Evolutionary conservation across 2,797 vertebrate genomes (phyloP).

Genomic region (Poecilia gillii): DNA sequence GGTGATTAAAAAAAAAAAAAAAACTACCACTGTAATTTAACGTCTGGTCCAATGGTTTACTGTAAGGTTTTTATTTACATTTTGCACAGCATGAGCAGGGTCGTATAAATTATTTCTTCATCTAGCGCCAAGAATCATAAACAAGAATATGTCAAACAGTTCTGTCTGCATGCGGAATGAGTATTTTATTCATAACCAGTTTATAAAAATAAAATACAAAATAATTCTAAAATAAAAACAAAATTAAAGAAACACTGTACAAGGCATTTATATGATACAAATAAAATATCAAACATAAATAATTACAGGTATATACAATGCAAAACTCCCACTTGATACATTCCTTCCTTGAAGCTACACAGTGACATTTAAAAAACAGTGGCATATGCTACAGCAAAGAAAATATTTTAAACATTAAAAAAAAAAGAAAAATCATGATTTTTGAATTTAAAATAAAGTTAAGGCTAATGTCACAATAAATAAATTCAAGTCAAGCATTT

Average conservation of each 20-base stretch:
- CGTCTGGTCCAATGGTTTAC: not conserved
- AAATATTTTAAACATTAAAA: conserved; percentile 61
- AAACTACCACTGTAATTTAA: not conserved
- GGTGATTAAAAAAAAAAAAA: not conserved
- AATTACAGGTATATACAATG: conserved; percentile 98
- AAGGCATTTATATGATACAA: conserved; percentile 99
- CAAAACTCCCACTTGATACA: conserved; percentile 76
- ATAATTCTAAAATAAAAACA: conserved; percentile 93
- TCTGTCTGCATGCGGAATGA: conserved; percentile 96
- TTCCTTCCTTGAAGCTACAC: conserved; percentile 80
- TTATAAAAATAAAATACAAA: conserved; percentile 99
- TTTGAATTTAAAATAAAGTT: conserved; percentile 55
- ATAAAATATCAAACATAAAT: conserved; percentile 94
- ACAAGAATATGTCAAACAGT: conserved; percentile 21
- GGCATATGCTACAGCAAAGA: conserved; percentile 71
- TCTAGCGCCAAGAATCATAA: conserved; percentile 5
- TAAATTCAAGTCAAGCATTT: conserved; percentile 65
- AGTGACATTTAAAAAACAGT: conserved; percentile 79
- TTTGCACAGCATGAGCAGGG: not conserved
- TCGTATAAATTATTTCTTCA: not conserved
- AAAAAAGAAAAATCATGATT: not conserved
- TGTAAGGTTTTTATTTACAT: conserved; percentile 10
- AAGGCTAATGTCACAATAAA: conserved; percentile 68
- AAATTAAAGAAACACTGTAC: conserved; percentile 92
- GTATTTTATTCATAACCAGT: conserved; percentile 98